Evolutionary conservation across 2,888 invertebrate species (phyloP), one percentile per base, ranked within the genome.

Genomic region (Noctua pronuba): DNA sequence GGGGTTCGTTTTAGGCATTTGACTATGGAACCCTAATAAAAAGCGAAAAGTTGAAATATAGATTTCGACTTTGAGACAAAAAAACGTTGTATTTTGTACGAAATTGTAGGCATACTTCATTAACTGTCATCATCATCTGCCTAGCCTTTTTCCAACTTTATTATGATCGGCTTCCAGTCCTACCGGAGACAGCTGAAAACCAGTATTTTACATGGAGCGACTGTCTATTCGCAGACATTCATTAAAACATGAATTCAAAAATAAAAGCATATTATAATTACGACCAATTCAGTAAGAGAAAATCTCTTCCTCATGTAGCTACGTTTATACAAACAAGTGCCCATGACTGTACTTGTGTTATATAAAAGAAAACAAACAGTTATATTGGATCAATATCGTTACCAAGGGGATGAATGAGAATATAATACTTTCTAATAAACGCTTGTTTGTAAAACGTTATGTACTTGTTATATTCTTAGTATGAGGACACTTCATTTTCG

Each of bases 341-440:
- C 28, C 35, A n/a, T 7, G 38, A 64, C 2, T 38, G 24, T 64
- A 64, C 64, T 38, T 24, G 18, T 55, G 8, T 38, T 38, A 46
- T 58, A 69, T 46, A 70, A 70, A 73, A 70, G 69, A 69, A 70
- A 69, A 69, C 35, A 35, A n/a, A 38, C 72, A 49, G 35, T 46
- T 70, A 35, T 35, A 49, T 38, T 16, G 3, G 28, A 75, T 75
- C 46, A 77, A 75, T 60, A 60, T 75, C 28, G 75, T 77, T 60
- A 58, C 60, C 75, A 38, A 46, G 60, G 46, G 6, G 35, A 60
- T 60, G 11, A 75, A 77, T 75, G 18, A 38, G 28, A 38, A n/a
- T 24, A 64, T 64, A 38, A 38, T n/a, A 38, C 4, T 64, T 18
- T 58, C 58, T 58, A 58, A 58, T 58, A 58, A 58, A 8, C 38